phyloP scores from a whole-genome alignment of 2,797 vertebrate species.

The Myotis daubentonii region DNA sequence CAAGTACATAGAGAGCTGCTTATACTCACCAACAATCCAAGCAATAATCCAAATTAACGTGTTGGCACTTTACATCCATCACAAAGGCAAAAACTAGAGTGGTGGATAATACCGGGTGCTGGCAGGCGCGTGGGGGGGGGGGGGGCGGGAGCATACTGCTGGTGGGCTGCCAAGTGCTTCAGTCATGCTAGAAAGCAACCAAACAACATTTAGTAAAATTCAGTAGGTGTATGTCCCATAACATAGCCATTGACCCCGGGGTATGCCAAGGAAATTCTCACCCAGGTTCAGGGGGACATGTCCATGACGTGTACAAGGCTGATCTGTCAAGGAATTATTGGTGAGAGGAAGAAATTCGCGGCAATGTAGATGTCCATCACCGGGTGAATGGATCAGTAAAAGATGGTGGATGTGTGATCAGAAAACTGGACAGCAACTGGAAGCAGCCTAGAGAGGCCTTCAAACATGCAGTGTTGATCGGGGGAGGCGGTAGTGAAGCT shows the following conservation, averaged over 20 bases:
- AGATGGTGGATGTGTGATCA: fast-evolving
- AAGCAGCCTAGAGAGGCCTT: not conserved
- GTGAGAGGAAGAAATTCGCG: not conserved
- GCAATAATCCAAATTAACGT: not conserved
- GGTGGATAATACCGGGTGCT: not conserved
- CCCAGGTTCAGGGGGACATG: not conserved
- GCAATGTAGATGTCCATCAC: not conserved
- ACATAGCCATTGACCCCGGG: not conserved
- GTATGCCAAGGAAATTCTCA: not conserved
- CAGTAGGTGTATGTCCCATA: not conserved
- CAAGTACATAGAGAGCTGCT: not conserved
- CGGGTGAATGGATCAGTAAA: not conserved
- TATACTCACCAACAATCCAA: not conserved
- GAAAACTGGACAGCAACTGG: not conserved
- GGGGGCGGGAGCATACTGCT: not conserved
- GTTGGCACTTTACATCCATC: no score
- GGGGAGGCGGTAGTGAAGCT: not conserved
- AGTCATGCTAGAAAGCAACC: not conserved
- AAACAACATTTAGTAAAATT: not conserved
- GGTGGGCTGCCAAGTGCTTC: not conserved
- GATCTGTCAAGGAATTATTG: not conserved
- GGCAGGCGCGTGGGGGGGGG: not conserved
- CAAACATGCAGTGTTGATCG: not conserved
- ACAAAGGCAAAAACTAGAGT: not conserved
- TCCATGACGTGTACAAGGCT: not conserved